Base-by-base conservation (phyloP, 2,113 vertebrate species). In the Castor canadensis region DNA sequence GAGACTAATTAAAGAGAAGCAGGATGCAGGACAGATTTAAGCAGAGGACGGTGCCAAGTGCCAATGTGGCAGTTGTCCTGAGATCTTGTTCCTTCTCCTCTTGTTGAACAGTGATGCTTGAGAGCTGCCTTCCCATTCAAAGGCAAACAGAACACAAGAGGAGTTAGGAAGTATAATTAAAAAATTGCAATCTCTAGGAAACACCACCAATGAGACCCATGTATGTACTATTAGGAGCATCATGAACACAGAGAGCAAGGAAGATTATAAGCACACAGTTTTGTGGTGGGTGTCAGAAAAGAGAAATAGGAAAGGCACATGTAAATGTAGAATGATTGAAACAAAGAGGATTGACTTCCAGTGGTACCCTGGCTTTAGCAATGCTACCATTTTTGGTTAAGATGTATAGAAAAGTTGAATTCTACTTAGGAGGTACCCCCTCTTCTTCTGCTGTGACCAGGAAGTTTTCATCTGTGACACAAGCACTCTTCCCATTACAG, bases 1-100 rank as follows among this genome's bases (percentile, higher is more conserved):
- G 75, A 97, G 92, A 89, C 38, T 88, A 96, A 96, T 96, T 96
- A 96, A 93, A 83, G 64, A 69, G 43, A 94, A 95, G 60, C 0
- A 3, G 72, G 91, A 86, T 91, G 73, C 28, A 56, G 54, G 62
- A 88, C 43, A 71, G 45, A 94, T 62, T 82, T 45, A 40, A 71
- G 86, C 35, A 91, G 56, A 89, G 32, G 58, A 49, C 0, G 6
- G 56, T 66, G 43, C 60, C 91, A 58, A 47, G 45, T 71, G 62
- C 56, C 77, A 69, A 60, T 11, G 30, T 6, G 69, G 43, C 30
- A 67, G 47, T 15, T 47, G n/a, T 58, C 72, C 89, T 87, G 72
- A 22, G 1, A 43, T 83, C 87, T n/a, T 81, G 28, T 26, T n/a
- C 43, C 3, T 72, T 47, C 54, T 62, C 32, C 64, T 60, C 7